phyloP scores from a whole-genome alignment of 2,113 vertebrate genomes.

The Leuciscus idus region DNA sequence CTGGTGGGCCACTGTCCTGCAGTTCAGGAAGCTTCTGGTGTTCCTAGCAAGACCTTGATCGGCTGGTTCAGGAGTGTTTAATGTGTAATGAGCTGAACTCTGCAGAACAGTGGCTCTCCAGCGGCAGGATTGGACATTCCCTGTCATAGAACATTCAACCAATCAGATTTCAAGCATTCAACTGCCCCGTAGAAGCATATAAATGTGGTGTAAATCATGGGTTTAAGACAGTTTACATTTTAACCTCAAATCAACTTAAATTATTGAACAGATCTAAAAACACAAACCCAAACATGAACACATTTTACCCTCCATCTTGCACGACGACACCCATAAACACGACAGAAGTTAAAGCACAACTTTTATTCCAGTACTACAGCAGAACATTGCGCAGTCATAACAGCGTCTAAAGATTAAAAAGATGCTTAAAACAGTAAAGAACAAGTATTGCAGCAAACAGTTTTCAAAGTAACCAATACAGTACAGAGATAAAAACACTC shows the following conservation, averaged over 20 bases:
- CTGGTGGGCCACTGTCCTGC: too few relatives aligned
- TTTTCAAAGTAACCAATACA: slow-evolving; percentile 13
- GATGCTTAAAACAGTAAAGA: background rate
- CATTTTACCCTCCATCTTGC: background rate
- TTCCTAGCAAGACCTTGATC: too few relatives aligned
- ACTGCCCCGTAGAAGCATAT: too few relatives aligned
- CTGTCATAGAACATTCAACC: too few relatives aligned
- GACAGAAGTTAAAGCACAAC: background rate
- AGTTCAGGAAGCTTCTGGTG: too few relatives aligned
- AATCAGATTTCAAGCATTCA: too few relatives aligned
- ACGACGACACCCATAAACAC: background rate
- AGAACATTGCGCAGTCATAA: background rate
- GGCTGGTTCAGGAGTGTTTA: too few relatives aligned
- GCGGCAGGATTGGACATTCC: too few relatives aligned
- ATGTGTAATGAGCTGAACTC: too few relatives aligned
- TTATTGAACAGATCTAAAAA: background rate
- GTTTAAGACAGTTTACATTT: too few relatives aligned
- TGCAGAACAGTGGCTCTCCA: too few relatives aligned
- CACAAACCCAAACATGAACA: background rate
- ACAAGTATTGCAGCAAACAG: slow-evolving; percentile 7
- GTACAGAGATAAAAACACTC: slow-evolving; percentile 26
- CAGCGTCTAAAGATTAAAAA: background rate
- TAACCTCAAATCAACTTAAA: background rate
- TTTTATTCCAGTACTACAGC: background rate
- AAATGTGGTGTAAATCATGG: too few relatives aligned